phyloP scores from a whole-genome alignment of 2,797 vertebrate species.

The Vultur gryphus region DNA sequence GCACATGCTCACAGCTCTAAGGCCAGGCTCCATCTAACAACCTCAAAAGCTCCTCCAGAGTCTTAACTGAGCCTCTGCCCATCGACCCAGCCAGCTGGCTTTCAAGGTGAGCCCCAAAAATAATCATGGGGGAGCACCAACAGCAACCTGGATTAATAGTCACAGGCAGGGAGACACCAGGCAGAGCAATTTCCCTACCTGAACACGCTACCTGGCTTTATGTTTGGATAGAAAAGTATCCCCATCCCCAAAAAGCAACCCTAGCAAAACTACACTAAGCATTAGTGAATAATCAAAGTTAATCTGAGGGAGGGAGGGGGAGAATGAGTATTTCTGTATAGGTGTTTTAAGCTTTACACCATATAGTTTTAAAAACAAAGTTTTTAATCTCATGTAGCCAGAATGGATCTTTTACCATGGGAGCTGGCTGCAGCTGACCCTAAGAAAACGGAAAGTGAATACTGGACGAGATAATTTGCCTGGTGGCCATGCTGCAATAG shows the following conservation, averaged over 20 bases:
- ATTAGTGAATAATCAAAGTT: background rate
- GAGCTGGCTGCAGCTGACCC: background rate
- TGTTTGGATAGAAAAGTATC: rapidly evolving
- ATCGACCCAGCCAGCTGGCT: rapidly evolving
- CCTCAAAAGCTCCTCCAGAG: background rate
- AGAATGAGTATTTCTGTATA: background rate
- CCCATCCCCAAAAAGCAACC: background rate
- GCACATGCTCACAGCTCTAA: background rate
- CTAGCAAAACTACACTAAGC: background rate
- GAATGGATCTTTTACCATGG: rapidly evolving
- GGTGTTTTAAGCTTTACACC: background rate
- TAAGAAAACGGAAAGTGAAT: background rate
- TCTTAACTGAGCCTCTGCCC: background rate
- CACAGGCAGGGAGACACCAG: background rate
- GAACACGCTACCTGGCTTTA: rapidly evolving
- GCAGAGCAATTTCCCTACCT: background rate
- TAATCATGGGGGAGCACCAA: rapidly evolving
- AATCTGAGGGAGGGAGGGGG: no score
- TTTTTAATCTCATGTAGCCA: background rate
- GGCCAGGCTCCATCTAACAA: background rate
- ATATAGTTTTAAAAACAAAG: rapidly evolving
- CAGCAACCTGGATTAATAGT: rapidly evolving
- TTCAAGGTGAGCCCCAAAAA: background rate
- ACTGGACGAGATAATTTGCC: background rate
- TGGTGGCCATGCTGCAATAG: background rate